A percentile compares a stretch with the other conserved stretches of the same genome.
phyloP scores from a whole-genome alignment of 2,888 invertebrate genomes.

The Eupithecia inturbata region DNA sequence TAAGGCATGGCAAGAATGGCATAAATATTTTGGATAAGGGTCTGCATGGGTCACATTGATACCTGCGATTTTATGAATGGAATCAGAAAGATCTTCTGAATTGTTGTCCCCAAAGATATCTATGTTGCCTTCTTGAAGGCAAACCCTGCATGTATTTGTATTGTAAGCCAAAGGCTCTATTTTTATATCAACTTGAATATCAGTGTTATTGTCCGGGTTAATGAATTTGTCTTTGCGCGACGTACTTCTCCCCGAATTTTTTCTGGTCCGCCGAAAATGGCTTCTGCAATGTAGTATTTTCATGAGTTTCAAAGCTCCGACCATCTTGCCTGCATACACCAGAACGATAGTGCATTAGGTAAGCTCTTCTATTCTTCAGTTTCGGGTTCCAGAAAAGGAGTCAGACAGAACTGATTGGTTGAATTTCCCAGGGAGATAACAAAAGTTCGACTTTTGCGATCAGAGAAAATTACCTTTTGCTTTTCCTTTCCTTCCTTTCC shows the following conservation, averaged over 20 bases:
- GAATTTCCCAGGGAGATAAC: too few species aligned
- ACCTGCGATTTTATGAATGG: constrained; percentile 58
- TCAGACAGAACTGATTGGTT: not conserved
- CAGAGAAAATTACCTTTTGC: too few species aligned
- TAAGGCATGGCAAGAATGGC: constrained; percentile 62
- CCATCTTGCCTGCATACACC: constrained; percentile 21
- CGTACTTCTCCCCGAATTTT: constrained; percentile 3
- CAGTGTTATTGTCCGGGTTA: not conserved
- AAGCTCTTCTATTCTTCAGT: not conserved
- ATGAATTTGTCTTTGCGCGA: constrained; percentile 8
- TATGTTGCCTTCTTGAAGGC: constrained; percentile 67
- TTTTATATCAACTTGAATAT: constrained; percentile 12
- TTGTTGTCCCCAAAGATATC: constrained; percentile 60
- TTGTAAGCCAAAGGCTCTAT: constrained; percentile 10
- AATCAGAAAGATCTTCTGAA: constrained; percentile 52
- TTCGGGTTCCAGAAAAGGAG: not conserved
- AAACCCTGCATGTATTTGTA: constrained; percentile 56
- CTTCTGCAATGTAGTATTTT: constrained; percentile 39
- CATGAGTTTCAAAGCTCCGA: constrained; percentile 26
- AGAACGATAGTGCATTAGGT: not conserved
- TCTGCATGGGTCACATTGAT: constrained; percentile 62
- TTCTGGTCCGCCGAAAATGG: not conserved
- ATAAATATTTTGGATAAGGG: constrained; percentile 67
- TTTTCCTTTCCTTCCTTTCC: too few species aligned
- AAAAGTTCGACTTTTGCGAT: too few species aligned